Evolutionary conservation across 23 tunicate genomes (phyloP).

Genomic region (Styela clava): DNA sequence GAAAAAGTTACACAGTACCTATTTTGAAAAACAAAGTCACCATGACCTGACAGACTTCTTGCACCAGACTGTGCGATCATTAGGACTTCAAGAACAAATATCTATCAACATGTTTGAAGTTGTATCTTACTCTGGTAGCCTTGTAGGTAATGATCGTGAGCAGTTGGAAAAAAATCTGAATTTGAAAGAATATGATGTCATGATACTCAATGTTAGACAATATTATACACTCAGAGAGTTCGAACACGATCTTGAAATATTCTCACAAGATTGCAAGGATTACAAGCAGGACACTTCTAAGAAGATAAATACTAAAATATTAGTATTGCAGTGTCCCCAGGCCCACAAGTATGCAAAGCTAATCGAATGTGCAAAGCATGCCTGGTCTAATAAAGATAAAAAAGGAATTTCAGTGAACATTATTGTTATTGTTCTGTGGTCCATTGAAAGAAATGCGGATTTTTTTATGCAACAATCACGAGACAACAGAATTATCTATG

Average conservation of each 20-base stretch:
- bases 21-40: slow-evolving; percentile 44
- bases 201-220: slow-evolving; percentile 55
- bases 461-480: slow-evolving; percentile 30
- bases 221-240: slow-evolving; percentile 45
- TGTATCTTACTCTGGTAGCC: slow-evolving; percentile 44
- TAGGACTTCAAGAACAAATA: neutral
- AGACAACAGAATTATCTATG: slow-evolving; percentile 26
- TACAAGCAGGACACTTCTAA: neutral
- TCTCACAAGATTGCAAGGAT: slow-evolving; percentile 1
- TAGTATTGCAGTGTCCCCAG: slow-evolving; percentile 73
- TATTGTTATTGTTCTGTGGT: slow-evolving; percentile 46
- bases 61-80: neutral
- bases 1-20: slow-evolving; percentile 11
- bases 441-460: slow-evolving; percentile 39
- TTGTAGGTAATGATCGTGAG: slow-evolving; percentile 37
- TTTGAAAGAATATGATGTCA: slow-evolving; percentile 23
- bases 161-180: slow-evolving; percentile 30
- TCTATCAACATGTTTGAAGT: slow-evolving; percentile 29
- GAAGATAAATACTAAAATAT: neutral
- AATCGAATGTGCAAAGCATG: slow-evolving; percentile 63
- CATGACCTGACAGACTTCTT: slow-evolving; percentile 30
- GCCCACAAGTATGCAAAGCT: slow-evolving; percentile 45
- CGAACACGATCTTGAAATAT: slow-evolving; percentile 20
- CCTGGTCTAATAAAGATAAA: slow-evolving; percentile 24
- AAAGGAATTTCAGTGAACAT: neutral